Base-by-base conservation (phyloP, 1,140 invertebrate genomes). In the Drosophila trapezifrons region DNA sequence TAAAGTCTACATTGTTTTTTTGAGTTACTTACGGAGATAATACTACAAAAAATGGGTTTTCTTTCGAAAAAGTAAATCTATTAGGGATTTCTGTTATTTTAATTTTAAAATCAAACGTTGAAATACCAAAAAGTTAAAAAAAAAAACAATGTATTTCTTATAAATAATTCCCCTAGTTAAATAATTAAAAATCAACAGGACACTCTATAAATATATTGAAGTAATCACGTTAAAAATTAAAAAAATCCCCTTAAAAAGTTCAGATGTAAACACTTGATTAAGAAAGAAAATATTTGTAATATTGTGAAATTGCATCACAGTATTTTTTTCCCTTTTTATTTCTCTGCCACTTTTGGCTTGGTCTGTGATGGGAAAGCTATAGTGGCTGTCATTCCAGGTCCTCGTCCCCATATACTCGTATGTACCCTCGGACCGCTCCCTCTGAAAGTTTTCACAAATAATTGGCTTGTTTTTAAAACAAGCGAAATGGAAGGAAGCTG, bases 401-500 rank as follows among this genome's bases (percentile, higher is more conserved):
- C 37, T 25, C 40, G 32, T 15, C 40, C 45, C 32, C 22, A 38
- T 62, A 56, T 62, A 1, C 49, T 52, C 29, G 49, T 52, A 29
- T 40, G 20, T 37, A 15, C 15, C 25, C 38, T 13, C 4, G 29
- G 22, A 25, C 27, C 22, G 27, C 15, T 51, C 45, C 29, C 38
- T 58, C 58, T 69, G 75, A 38, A 69, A 74, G 55, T 73, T 75
- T 70, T 78, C 64, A 57, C 78, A 79, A 73, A 82, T 86, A 86
- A 86, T 87, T 86, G 83, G 76, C 71, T 79, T 78, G 79, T 85
- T 85, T 85, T 80, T 62, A 78, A 73, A 74, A 74, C 47, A 74
- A 73, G 54, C 45, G 45, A 72, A 73, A 60, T 72, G 67, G 55
- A 59, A 72, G 29, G 25, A 72, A 66, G 71, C 25, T 45, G 38